Conservation (phyloP, 2,888 invertebrate species). For the Hirtodrosophila trivittata region DNA sequence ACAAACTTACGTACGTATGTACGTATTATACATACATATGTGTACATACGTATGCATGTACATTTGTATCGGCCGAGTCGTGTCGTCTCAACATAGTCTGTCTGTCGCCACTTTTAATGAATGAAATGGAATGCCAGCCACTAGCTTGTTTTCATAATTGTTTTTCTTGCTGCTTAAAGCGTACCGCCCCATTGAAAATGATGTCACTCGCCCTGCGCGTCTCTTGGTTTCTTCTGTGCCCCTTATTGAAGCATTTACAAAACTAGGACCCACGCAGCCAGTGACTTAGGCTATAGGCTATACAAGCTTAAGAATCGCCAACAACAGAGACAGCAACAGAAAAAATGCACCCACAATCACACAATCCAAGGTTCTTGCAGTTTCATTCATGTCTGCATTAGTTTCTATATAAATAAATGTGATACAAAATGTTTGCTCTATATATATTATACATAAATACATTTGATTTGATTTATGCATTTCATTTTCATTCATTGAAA, state of each 20-base stretch:
- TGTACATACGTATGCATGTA: not conserved
- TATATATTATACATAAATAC: not conserved
- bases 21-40: not conserved
- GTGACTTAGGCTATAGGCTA: conserved; percentile 23
- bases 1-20: not conserved
- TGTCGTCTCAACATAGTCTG: conserved; percentile 65
- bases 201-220: conserved; percentile 59
- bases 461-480: not conserved
- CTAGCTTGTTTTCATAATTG: conserved; percentile 64
- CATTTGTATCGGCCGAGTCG: conserved; percentile 27
- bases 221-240: conserved; percentile 37
- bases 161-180: conserved; percentile 64
- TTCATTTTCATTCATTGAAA: not conserved
- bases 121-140: conserved; percentile 71
- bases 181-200: conserved; percentile 63
- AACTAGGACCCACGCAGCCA: conserved; percentile 9
- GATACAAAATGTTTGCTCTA: no score
- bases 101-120: conserved; percentile 78
- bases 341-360: conserved; percentile 18
- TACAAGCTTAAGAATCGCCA: conserved; percentile 27
- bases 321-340: conserved; percentile 30
- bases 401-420: conserved; percentile 1
- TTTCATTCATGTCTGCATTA: conserved; percentile 67
- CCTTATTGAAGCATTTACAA: conserved; percentile 48
- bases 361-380: conserved; percentile 50